A percentile compares a stretch with the other conserved stretches of the same genome.
phyloP scores from a whole-genome alignment of 2,113 vertebrate species.

The Clarias magur region DNA sequence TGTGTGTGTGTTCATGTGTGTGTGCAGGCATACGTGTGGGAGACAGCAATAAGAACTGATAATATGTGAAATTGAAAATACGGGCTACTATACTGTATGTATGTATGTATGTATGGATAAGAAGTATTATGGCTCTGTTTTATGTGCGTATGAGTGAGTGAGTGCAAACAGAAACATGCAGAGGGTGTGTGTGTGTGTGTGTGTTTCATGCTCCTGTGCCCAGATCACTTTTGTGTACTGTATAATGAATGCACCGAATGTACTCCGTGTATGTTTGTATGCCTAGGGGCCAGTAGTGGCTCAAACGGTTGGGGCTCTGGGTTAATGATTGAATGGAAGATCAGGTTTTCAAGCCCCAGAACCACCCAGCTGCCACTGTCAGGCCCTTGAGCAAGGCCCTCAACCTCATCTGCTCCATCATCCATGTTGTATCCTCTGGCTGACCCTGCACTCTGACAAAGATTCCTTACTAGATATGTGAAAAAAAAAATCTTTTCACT shows the following conservation, averaged over 20 bases:
- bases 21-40: not conserved
- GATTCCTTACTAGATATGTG: no score
- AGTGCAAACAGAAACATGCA: not conserved
- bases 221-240: not conserved
- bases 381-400: no score
- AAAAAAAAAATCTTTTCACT: no score
- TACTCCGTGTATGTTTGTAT: not conserved
- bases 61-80: not conserved
- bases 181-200: not conserved
- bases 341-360: no score
- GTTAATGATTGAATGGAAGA: no score
- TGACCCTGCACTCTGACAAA: no score
- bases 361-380: no score
- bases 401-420: no score
- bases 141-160: not conserved
- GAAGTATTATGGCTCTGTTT: not conserved
- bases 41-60: not conserved
- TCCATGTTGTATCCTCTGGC: no score
- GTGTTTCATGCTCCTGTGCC: not conserved
- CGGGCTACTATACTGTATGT: no score
- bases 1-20: constrained; percentile 20
- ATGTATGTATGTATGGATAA: not conserved
- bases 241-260: not conserved
- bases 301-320: no score
- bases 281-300: no score